Evolutionary conservation across 2,888 invertebrate species (phyloP), one percentile per base, ranked within the genome.

Genomic region (Baccha elongata): DNA sequence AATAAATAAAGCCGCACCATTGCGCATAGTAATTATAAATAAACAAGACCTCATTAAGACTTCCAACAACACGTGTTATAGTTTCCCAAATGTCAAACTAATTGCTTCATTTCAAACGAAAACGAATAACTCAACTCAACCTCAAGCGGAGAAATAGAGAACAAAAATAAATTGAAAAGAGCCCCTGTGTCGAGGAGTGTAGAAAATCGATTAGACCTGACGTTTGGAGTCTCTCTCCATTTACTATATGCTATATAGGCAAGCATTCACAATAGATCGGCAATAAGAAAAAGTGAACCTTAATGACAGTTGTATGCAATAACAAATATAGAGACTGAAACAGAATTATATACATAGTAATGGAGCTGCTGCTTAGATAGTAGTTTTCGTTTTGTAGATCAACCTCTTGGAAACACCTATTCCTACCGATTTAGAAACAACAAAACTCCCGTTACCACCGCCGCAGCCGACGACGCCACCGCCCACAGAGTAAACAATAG

Each of bases 401-500:
- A 71, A 53, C 75, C 75, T 73, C 64, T 68, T 46, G 67, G 65
- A 52, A 67, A 81, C 75, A 81, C 81, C 81, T 81, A 42, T 81
- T 81, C 71, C 81, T 81, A 67, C 81, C 55, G 81, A 60, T 71
- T 60, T 55, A 7, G 2, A 8, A 32, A 32, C 29, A 32, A 32
- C 29, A 7, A 32, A 32, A n/a, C n/a, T n/a, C n/a, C n/a, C 50
- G 50, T 2, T n/a, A 2, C 5, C 2, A 17, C 40, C 19, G 19
- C 19, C 19, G 5, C 19, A 8, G n/a, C 29, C 21, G 37, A 1
- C 11, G 3, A 10, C 13, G 2, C 0, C 26, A 50, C 35, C 17
- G 26, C 48, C 58, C 37, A 46, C 37, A 35, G 55, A 48, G 48
- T 50, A 42, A 64, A 75, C 68, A 60, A 68, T 68, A 75, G 44